These are phyloP conservation scores for Lypha dubia DNA, from an alignment of 2,888 invertebrate genomes.

Conservation along the genomic window DNA sequence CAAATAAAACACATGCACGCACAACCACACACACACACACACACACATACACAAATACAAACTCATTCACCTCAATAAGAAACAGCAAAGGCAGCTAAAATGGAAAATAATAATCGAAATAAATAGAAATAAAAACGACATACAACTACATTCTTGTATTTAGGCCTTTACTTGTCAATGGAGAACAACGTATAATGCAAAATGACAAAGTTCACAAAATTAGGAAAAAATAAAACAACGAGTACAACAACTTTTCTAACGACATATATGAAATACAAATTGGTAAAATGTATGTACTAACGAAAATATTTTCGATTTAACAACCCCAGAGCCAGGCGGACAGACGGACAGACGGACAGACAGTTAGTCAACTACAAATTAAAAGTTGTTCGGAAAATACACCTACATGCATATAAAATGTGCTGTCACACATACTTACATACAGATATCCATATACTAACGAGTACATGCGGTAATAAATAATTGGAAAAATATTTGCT, in stretches of 20 bases:
- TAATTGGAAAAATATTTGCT: background rate
- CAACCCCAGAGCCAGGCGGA: slow-evolving; percentile 35
- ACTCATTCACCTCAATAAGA: background rate
- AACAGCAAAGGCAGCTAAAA: background rate
- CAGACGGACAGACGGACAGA: no score
- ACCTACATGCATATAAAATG: background rate
- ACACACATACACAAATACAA: background rate
- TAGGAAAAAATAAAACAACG: no score
- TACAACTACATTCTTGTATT: background rate
- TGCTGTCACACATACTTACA: background rate
- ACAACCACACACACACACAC: background rate
- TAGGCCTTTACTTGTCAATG: slow-evolving; percentile 35
- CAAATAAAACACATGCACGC: background rate
- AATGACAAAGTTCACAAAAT: slow-evolving; percentile 65
- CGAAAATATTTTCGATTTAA: slow-evolving; percentile 14
- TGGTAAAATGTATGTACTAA: slow-evolving; percentile 55
- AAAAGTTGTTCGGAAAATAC: slow-evolving; percentile 20
- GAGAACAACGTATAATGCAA: slow-evolving; percentile 35
- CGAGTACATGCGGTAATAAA: background rate
- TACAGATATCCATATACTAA: no score
- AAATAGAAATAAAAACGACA: slow-evolving; percentile 8
- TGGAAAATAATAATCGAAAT: slow-evolving; percentile 57
- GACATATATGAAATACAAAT: slow-evolving; percentile 46
- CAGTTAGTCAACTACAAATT: slow-evolving; percentile 41
- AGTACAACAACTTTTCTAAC: slow-evolving; percentile 6